These are phyloP conservation scores for Alethe castanea DNA, from an alignment of 2,113 vertebrate genomes.

Conservation along the genomic window DNA sequence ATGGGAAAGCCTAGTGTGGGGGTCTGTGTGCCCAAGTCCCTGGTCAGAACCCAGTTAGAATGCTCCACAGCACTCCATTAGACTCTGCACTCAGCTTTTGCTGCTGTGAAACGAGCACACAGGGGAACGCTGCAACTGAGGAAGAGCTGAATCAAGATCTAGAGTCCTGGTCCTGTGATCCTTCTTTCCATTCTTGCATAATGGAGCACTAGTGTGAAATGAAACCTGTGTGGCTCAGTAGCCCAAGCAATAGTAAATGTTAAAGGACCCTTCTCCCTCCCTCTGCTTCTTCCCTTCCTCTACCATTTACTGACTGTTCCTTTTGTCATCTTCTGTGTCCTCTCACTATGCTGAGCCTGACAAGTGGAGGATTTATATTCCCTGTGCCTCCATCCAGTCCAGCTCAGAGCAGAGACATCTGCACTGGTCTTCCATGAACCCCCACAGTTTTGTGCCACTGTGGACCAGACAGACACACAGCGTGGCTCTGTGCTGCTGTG, in stretches of 20 bases:
- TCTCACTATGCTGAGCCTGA: neutral
- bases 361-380: neutral
- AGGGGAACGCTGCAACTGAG: neutral
- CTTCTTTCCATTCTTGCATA: neutral
- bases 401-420: neutral
- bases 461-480: neutral
- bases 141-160: neutral
- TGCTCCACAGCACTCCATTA: rapidly evolving
- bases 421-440: neutral
- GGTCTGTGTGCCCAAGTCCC: rapidly evolving
- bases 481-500: neutral
- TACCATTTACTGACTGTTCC: neutral
- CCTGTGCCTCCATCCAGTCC: neutral
- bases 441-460: rapidly evolving
- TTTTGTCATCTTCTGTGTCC: neutral
- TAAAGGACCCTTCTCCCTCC: neutral
- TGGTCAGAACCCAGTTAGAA: neutral
- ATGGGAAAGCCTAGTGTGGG: neutral
- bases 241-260: neutral
- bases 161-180: neutral
- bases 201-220: neutral
- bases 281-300: neutral
- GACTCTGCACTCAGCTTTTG: neutral
- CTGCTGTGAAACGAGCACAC: neutral
- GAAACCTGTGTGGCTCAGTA: neutral